Evolutionary conservation across 2,113 vertebrate genomes (phyloP), one percentile per base, ranked within the genome.

Genomic region (Salvelinus namaycush): DNA sequence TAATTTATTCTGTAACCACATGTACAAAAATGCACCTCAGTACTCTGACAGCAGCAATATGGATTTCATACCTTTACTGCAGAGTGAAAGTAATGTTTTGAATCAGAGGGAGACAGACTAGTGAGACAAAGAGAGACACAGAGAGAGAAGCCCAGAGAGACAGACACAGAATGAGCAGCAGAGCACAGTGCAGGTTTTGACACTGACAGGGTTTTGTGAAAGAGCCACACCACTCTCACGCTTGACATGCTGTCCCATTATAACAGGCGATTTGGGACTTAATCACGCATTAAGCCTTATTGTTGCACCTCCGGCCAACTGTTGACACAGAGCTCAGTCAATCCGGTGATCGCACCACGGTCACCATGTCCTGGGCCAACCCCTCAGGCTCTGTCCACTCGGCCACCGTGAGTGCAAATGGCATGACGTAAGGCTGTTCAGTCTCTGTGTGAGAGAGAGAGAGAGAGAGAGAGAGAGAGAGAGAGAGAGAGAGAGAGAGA

Each of bases 291-390:
- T 87, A 86, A 72, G 14, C 67, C 69, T 79, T 83, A 79, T 88
- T 86, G 89, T 90, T 85, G 78, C 69, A 84, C 84, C 75, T 88
- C 85, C 84, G 85, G 82, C 65, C 75, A 20, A 81, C 81, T 83
- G 88, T 87, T 87, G 87, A 90, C 88, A 88, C 88, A 87, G 86
- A 54, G 76, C 29, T 78, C 81, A 75, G 18, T 51, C 74, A 62
- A 75, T 27, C 81, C 72, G 72, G 34, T 18, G 59, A 24, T 14
- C 31, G 6, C 77, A 68, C 84, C 59, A 77, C 59, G 59, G 59
- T 70, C 68, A 70, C 34, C 18, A n/a, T 14, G 48, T 51, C 69
- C 68, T 76, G 80, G 49, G 65, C n/a, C 34, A 59, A 59, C 83
- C 76, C 68, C 2, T 7, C 59, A 14, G 18, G 29, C 59, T 2